Evolutionary conservation across 2,113 vertebrate species (phyloP), one percentile per base, ranked within the genome.

Genomic region (Oncorhynchus keta): DNA sequence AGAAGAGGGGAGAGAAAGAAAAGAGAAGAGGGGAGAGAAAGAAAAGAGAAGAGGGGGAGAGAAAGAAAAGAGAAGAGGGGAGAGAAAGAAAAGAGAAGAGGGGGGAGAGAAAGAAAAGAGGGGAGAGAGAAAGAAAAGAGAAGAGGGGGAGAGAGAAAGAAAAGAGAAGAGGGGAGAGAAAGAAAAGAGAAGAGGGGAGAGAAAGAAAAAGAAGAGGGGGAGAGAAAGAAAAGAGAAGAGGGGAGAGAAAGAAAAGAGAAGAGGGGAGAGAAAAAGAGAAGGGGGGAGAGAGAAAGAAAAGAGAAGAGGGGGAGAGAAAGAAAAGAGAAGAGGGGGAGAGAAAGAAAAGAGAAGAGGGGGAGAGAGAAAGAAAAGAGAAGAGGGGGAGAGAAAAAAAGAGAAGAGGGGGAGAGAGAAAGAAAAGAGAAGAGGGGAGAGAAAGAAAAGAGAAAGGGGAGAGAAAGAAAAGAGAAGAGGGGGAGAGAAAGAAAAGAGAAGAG

Each of bases 301-400:
- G 72, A 84, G 76, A 49, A 72, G 7, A 64, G 55, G 70, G 7
- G 1, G 32, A 57, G 20, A 68, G 62, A 72, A 45, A 26, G 16
- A 22, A 16, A 5, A 26, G 9, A 67, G 18, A 5, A 26, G 9
- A 67, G 18, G 35, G 20, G 18, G 67, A 74, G 5, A 70, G 68
- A 57, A 51, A 26, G 3, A 4, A 35, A 35, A 11, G 2, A 9
- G 39, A 45, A n/a, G n/a, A n/a, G n/a, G n/a, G n/a, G n/a, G 39
- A 45, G 39, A 45, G 39, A 9, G n/a, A n/a, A n/a, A n/a, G n/a
- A n/a, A n/a, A n/a, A n/a, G 72, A 84, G 76, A 49, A 72, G 7
- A 64, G 55, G 70, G 7, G 1, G 32, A 57, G 20, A 68, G 62
- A 72, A 45, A 26, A 22, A 16, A 5, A 26, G 9, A 67, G 18